A percentile compares a stretch with the other conserved stretches of the same genome.
These are phyloP conservation scores for Gastrophysa polygoni DNA, from an alignment of 2,888 invertebrate genomes.

Conservation along the genomic window DNA sequence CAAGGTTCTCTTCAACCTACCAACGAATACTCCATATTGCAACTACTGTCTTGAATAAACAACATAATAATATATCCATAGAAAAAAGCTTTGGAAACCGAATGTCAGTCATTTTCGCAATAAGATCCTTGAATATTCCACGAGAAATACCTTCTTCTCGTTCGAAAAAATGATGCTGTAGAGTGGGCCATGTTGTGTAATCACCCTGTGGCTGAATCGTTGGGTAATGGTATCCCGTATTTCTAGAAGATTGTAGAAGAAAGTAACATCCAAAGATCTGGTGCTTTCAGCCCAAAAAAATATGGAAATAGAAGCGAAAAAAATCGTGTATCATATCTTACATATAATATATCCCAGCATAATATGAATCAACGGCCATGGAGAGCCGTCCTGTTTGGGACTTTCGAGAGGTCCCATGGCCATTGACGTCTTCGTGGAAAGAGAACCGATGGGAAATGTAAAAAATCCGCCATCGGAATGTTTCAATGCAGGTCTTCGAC, in stretches of 20 bases:
- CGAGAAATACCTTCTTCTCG: too few relatives aligned
- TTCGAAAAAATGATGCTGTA: too few relatives aligned
- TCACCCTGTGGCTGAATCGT: slow-evolving; percentile 38
- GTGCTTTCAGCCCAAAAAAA: too few relatives aligned
- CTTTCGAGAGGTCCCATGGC: not conserved
- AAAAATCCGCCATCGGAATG: slow-evolving; percentile 11
- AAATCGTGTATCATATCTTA: too few relatives aligned
- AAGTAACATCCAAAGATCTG: not conserved
- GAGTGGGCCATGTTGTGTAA: slow-evolving; percentile 29
- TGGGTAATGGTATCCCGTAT: slow-evolving; percentile 22
- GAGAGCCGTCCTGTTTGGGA: not conserved
- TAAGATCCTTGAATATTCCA: too few relatives aligned
- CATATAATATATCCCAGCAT: slow-evolving; percentile 29
- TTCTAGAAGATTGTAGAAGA: slow-evolving; percentile 7
- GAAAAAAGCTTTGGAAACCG: too few relatives aligned
- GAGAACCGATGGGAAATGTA: slow-evolving; percentile 4
- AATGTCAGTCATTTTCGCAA: too few relatives aligned
- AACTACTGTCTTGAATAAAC: too few relatives aligned
- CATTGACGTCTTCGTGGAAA: slow-evolving; percentile 4
- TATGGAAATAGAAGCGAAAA: too few relatives aligned
- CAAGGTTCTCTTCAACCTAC: too few relatives aligned
- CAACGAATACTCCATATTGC: too few relatives aligned
- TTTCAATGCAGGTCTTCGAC: slow-evolving; percentile 6
- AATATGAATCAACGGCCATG: slow-evolving; percentile 30
- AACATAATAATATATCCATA: too few relatives aligned